A percentile compares a stretch with the other conserved stretches of the same genome.
Conservation (phyloP, 2,113 vertebrate species). For the Erinaceus europaeus region DNA sequence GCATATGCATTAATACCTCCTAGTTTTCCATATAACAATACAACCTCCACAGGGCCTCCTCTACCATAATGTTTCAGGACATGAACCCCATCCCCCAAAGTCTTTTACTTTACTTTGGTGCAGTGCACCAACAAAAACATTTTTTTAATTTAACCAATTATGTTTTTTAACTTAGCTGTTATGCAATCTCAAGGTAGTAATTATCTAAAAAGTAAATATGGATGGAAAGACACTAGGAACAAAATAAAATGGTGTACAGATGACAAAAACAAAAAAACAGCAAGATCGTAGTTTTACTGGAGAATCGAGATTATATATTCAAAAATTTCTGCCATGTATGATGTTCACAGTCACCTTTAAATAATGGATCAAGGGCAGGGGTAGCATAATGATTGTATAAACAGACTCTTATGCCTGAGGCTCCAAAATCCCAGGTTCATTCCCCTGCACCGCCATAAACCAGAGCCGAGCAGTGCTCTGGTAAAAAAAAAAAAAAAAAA, state of each 20-base stretch:
- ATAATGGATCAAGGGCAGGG: too few species aligned
- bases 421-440: too few species aligned
- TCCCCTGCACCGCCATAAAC: too few species aligned
- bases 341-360: neutral
- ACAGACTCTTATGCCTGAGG: too few species aligned
- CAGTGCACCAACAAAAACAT: too few species aligned
- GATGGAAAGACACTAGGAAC: neutral
- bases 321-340: constrained; percentile 27
- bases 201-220: constrained; percentile 12
- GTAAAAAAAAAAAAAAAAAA: too few species aligned
- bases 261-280: constrained; percentile 13
- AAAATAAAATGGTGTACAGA: constrained; percentile 10
- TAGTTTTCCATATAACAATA: too few species aligned
- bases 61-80: neutral
- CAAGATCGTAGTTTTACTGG: constrained; percentile 17
- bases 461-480: too few species aligned
- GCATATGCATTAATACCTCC: too few species aligned
- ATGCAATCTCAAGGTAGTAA: constrained; percentile 4
- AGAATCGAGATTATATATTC: constrained; percentile 52
- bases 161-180: neutral
- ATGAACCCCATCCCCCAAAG: neutral
- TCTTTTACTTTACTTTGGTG: too few species aligned
- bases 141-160: neutral
- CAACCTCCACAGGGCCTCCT: too few species aligned
- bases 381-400: too few species aligned